Percentiles rank a stretch among this genome's conserved stretches.
phyloP scores from a whole-genome alignment of 2,888 invertebrate species.

The Agrotis puta region DNA sequence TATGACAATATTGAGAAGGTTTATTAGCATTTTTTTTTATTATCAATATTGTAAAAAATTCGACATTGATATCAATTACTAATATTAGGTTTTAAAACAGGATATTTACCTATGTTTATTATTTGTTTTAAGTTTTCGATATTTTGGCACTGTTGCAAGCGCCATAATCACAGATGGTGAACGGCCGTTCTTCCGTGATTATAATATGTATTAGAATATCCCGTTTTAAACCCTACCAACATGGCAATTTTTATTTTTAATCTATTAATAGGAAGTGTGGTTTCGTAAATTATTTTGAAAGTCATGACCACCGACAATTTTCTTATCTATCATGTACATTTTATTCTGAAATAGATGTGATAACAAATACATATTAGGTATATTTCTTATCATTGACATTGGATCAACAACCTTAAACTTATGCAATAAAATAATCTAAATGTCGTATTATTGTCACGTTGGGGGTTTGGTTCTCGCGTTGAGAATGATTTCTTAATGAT shows the following conservation, averaged over 20 bases:
- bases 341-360: conserved; percentile 19
- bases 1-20: neutral
- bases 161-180: no score
- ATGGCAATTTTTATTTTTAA: no score
- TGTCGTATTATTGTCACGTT: neutral
- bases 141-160: no score
- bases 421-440: conserved; percentile 8
- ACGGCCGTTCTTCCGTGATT: no score
- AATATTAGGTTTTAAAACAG: no score
- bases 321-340: conserved; percentile 7
- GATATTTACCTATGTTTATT: no score
- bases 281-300: neutral
- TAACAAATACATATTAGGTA: conserved; percentile 21
- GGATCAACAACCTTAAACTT: conserved; percentile 32
- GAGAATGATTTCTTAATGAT: neutral
- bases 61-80: no score
- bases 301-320: neutral
- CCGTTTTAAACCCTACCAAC: no score
- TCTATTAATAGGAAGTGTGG: no score
- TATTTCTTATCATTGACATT: conserved; percentile 24
- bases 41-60: neutral
- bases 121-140: no score
- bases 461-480: neutral
- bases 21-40: neutral
- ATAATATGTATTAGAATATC: no score